phyloP scores from a whole-genome alignment of 2,888 invertebrate species.

The Melangyna quadrimaculata region DNA sequence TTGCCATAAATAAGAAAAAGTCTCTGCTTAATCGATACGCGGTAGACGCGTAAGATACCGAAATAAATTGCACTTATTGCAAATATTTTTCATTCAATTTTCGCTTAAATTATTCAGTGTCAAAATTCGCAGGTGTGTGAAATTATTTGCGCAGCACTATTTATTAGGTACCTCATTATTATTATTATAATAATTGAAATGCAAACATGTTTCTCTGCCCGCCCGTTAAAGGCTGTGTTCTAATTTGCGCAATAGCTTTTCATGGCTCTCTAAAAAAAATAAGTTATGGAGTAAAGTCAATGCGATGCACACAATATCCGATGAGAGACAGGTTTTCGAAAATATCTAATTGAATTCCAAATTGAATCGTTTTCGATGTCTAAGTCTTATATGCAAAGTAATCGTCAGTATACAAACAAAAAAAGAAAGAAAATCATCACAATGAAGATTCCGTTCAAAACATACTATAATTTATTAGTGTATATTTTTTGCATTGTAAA shows the following conservation, averaged over 20 bases:
- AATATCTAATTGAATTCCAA: conserved; percentile 33
- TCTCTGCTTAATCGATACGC: too few relatives aligned
- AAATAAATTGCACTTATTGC: too few relatives aligned
- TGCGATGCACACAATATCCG: neutral
- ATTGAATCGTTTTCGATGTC: conserved; percentile 15
- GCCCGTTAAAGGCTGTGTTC: conserved; percentile 38
- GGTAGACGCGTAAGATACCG: too few relatives aligned
- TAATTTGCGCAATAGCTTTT: conserved; percentile 36
- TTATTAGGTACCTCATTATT: conserved; percentile 5
- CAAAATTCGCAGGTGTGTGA: too few relatives aligned
- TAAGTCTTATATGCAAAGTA: conserved; percentile 29
- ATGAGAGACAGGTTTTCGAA: conserved; percentile 18
- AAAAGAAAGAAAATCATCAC: conserved; percentile 18
- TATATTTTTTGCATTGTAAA: neutral
- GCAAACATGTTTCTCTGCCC: conserved; percentile 5
- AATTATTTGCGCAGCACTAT: neutral
- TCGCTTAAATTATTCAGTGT: too few relatives aligned
- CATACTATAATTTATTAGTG: neutral
- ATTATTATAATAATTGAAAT: conserved; percentile 39
- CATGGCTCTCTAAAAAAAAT: conserved; percentile 26
- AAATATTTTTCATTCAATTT: too few relatives aligned
- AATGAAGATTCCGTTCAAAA: neutral
- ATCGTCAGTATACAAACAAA: neutral
- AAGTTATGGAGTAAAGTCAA: neutral
- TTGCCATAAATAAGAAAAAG: too few relatives aligned